These are phyloP conservation scores for Zenarchopterus dispar DNA, from an alignment of 2,797 vertebrate genomes.

Conservation along the genomic window DNA sequence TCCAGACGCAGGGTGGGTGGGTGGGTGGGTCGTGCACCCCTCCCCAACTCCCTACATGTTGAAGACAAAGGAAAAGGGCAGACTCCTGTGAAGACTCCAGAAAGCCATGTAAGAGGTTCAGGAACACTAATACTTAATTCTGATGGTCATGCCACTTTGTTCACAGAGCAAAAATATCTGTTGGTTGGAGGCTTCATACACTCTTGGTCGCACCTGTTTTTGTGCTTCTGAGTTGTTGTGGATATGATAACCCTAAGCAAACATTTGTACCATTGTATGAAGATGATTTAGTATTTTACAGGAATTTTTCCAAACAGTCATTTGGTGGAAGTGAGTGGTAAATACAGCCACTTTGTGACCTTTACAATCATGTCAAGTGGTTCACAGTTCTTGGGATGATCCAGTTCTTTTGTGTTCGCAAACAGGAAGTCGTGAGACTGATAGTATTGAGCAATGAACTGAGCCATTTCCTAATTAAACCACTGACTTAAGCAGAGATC, in stretches of 20 bases:
- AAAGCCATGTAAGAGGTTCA: conserved; percentile 67
- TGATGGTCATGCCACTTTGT: conserved; percentile 51
- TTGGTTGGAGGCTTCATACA: background rate
- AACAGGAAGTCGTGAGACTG: conserved; percentile 24
- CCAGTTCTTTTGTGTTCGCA: conserved; percentile 35
- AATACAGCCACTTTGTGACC: background rate
- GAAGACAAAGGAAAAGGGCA: conserved; percentile 74
- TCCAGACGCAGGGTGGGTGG: conserved; percentile 68
- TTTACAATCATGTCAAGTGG: conserved; percentile 14
- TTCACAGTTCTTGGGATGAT: conserved; percentile 18
- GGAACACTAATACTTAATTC: conserved; percentile 55
- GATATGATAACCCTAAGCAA: background rate
- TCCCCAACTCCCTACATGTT: conserved; percentile 11
- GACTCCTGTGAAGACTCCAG: conserved; percentile 52
- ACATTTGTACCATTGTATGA: background rate
- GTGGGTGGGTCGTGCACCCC: conserved; percentile 24
- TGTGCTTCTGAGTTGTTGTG: no score
- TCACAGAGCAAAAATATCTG: no score
- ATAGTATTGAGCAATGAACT: conserved; percentile 26
- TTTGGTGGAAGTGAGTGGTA: background rate
- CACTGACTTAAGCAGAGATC: conserved; percentile 69
- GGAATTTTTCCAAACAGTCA: background rate
- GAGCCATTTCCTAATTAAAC: conserved; percentile 72
- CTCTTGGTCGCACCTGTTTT: conserved; percentile 8
- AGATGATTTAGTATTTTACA: conserved; percentile 30